Conservation (phyloP, 2,113 vertebrate genomes). For the Barnardius zonarius region DNA sequence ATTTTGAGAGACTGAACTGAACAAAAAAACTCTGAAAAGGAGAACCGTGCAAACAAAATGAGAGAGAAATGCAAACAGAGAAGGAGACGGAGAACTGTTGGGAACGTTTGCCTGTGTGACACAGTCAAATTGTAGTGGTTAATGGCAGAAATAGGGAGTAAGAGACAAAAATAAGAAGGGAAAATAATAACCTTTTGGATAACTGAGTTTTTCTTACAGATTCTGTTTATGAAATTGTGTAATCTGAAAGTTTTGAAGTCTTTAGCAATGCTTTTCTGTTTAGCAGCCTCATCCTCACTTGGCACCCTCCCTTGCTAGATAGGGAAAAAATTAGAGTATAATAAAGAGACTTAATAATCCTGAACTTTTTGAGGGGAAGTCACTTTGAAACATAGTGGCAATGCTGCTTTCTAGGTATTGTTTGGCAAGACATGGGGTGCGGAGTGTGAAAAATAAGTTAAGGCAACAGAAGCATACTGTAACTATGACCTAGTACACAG, state of each 20-base stretch:
- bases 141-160: neutral
- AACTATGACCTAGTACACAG: neutral
- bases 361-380: neutral
- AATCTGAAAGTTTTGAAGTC: neutral
- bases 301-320: neutral
- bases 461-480: rapidly evolving
- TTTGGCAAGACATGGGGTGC: neutral
- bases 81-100: neutral
- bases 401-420: neutral
- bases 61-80: neutral
- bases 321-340: neutral
- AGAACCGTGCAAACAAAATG: neutral
- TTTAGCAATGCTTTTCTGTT: neutral
- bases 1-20: neutral
- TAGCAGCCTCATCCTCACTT: neutral
- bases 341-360: neutral
- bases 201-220: neutral
- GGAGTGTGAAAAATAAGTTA: neutral
- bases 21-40: neutral
- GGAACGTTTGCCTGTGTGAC: neutral
- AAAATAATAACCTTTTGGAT: neutral
- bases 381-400: neutral
- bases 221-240: neutral
- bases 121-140: neutral
- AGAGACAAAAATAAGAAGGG: neutral